Conservation (phyloP, 2,797 vertebrate genomes). For the Champsocephalus esox region DNA sequence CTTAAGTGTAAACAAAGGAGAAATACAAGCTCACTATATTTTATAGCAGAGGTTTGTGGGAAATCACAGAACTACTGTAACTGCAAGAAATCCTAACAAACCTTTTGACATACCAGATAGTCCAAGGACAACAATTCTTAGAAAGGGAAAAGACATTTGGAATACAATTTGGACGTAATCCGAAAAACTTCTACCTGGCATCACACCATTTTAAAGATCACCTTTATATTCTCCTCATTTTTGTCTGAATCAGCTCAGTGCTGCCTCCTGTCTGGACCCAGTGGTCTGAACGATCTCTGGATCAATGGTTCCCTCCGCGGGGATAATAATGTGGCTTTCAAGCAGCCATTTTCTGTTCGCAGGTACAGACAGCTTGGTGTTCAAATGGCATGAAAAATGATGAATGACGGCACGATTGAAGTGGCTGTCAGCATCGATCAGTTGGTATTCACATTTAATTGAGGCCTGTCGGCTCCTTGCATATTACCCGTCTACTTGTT, state of each 20-base stretch:
- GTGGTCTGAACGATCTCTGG: constrained; percentile 33
- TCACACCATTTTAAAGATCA: neutral
- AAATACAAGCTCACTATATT: neutral
- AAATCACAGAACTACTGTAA: constrained; percentile 3
- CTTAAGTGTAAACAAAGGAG: too few species aligned
- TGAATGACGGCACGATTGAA: constrained; percentile 69
- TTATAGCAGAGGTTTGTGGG: neutral
- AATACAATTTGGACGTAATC: neutral
- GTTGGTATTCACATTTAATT: constrained; percentile 76
- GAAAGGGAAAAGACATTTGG: neutral
- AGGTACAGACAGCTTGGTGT: constrained; percentile 48
- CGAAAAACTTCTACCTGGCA: neutral
- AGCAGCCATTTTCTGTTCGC: constrained; percentile 60
- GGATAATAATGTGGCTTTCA: constrained; percentile 60
- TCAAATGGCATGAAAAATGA: constrained; percentile 70
- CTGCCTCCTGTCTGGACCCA: neutral
- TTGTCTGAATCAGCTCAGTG: neutral
- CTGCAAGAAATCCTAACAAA: neutral
- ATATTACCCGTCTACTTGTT: constrained; percentile 42
- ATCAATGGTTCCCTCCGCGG: constrained; percentile 57
- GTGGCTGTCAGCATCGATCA: constrained; percentile 74
- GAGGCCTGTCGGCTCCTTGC: constrained; percentile 57
- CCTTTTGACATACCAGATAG: neutral
- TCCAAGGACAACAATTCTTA: neutral
- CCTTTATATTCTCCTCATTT: neutral